Evolutionary conservation across 1,140 invertebrate genomes (phyloP).

Genomic region (Aphelenchoides besseyi): DNA sequence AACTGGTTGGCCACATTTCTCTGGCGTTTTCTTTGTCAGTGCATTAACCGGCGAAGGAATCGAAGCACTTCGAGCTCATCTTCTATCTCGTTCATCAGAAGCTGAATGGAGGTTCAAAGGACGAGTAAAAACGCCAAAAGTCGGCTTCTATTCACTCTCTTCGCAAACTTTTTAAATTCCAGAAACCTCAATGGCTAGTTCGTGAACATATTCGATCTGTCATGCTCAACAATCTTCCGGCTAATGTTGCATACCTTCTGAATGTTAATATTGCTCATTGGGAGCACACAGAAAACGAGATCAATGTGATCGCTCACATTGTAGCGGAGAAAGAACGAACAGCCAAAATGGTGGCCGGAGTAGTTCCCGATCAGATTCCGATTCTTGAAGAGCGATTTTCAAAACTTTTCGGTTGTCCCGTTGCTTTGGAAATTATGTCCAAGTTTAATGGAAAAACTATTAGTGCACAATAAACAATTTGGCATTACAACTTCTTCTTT

Average conservation of each 20-base stretch:
- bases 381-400: slow-evolving; percentile 4
- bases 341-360: slow-evolving; percentile 27
- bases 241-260: slow-evolving; percentile 37
- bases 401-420: slow-evolving; percentile 22
- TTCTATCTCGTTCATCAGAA: slow-evolving; percentile 28
- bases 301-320: slow-evolving; percentile 21
- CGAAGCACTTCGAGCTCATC: slow-evolving; percentile 49
- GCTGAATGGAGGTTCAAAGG: slow-evolving; percentile 25
- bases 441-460: slow-evolving; percentile 30
- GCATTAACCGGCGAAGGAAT: slow-evolving; percentile 53
- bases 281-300: slow-evolving; percentile 21
- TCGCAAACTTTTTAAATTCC: slow-evolving; percentile 4
- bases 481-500: slow-evolving; percentile 19
- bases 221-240: slow-evolving; percentile 34
- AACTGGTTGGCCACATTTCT: slow-evolving; percentile 53
- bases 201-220: slow-evolving; percentile 45
- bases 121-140: slow-evolving; percentile 6
- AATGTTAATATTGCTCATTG: slow-evolving; percentile 24
- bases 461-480: slow-evolving; percentile 19
- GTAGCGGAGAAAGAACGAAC: slow-evolving; percentile 24
- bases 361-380: neutral
- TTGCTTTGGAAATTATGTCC: slow-evolving; percentile 11
- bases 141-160: neutral
- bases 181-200: slow-evolving; percentile 32
- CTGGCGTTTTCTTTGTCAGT: slow-evolving; percentile 51